Evolutionary conservation across 2,888 invertebrate species (phyloP).

Genomic region (Diaphora mendica): DNA sequence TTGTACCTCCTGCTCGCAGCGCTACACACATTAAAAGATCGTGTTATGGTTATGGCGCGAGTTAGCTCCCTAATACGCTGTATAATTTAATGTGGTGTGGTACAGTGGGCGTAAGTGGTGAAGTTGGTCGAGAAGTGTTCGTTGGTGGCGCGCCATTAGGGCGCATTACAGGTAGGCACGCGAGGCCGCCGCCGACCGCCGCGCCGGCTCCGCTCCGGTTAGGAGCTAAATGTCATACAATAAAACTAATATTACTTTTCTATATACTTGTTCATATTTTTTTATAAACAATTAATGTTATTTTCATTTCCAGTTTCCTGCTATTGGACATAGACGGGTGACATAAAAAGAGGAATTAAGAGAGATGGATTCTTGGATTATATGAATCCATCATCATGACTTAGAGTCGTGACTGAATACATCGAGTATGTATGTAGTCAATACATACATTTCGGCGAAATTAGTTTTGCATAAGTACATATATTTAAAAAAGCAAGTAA

Average conservation of each 20-base stretch:
- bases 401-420: no score
- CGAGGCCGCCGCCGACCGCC: neutral
- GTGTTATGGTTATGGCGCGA: neutral
- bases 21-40: neutral
- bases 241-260: neutral
- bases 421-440: no score
- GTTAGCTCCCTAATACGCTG: neutral
- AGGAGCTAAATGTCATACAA: no score
- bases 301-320: neutral
- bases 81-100: neutral
- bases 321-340: neutral
- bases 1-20: neutral
- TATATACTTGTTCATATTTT: neutral
- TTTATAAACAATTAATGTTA: neutral
- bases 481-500: neutral
- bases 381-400: no score
- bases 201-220: neutral
- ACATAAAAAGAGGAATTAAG: neutral
- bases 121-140: conserved; percentile 1
- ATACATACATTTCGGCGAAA: neutral
- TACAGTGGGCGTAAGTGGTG: neutral
- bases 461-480: neutral
- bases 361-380: no score
- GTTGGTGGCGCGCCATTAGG: conserved; percentile 2
- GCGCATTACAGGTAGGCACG: conserved; percentile 7